These are phyloP conservation scores for Deroptyus accipitrinus DNA, from an alignment of 2,113 vertebrate species.

Conservation along the genomic window DNA sequence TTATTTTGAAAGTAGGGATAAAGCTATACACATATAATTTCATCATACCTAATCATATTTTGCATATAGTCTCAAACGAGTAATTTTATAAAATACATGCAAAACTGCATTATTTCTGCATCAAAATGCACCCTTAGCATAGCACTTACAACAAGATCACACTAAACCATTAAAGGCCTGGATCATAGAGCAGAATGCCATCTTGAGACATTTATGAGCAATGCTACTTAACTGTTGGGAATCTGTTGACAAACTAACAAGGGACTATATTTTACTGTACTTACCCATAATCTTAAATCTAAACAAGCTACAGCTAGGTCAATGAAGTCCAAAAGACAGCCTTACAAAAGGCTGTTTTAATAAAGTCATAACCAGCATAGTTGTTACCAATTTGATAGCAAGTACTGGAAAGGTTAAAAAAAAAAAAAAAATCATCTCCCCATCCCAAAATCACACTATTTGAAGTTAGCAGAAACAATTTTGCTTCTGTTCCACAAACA, in stretches of 20 bases:
- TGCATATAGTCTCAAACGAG: neutral
- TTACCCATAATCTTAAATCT: neutral
- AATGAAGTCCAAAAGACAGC: neutral
- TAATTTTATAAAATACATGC: neutral
- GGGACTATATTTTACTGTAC: neutral
- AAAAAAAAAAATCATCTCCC: neutral
- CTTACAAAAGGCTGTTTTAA: neutral
- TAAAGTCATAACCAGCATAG: neutral
- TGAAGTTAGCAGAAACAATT: neutral
- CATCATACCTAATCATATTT: neutral
- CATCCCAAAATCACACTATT: neutral
- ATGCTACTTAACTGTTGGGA: neutral
- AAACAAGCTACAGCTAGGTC: neutral
- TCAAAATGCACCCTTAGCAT: neutral
- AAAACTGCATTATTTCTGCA: neutral
- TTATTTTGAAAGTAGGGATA: neutral
- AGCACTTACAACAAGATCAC: neutral
- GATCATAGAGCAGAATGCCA: neutral
- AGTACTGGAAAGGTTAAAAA: neutral
- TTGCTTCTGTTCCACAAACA: neutral
- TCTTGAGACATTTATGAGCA: neutral
- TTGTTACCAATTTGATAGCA: neutral
- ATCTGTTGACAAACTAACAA: neutral
- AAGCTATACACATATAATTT: neutral
- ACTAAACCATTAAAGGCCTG: neutral